phyloP scores from a whole-genome alignment of 2,888 invertebrate genomes.

The Trachelus tabidus region DNA sequence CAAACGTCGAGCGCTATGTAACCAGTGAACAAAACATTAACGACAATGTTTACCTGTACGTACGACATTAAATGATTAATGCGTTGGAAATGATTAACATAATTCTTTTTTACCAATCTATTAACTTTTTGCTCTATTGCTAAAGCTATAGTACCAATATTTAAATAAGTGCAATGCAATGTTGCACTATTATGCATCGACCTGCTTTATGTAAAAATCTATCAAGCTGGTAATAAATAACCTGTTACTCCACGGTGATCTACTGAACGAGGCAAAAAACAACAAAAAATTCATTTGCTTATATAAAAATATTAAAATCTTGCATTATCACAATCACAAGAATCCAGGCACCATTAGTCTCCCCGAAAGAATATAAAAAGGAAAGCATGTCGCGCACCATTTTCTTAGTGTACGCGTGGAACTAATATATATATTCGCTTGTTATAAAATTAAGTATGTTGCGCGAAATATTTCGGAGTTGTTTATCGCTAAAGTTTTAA shows the following conservation, averaged over 20 bases:
- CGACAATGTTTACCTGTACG: not conserved
- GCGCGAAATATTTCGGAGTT: not conserved
- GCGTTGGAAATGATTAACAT: not conserved
- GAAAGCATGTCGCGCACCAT: constrained; percentile 12
- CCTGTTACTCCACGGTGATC: not conserved
- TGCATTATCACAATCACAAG: constrained; percentile 29
- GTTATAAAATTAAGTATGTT: not conserved
- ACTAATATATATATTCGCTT: constrained; percentile 8
- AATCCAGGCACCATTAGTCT: constrained; percentile 49
- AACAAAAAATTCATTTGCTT: constrained; percentile 4
- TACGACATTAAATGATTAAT: not conserved
- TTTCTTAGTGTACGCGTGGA: not conserved
- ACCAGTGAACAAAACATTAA: not conserved
- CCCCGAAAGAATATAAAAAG: constrained; percentile 15
- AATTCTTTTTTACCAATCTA: too few species aligned
- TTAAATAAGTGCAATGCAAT: too few species aligned
- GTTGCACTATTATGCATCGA: not conserved
- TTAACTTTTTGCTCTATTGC: too few species aligned
- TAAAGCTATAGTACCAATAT: too few species aligned
- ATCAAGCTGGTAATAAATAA: not conserved
- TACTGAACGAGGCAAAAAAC: not conserved
- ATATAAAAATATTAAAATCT: constrained; percentile 19
- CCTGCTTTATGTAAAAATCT: not conserved
- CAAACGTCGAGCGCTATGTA: not conserved
- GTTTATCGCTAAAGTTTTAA: not conserved